phyloP scores from a whole-genome alignment of 1,140 invertebrate genomes.

The Hyles euphorbiae region DNA sequence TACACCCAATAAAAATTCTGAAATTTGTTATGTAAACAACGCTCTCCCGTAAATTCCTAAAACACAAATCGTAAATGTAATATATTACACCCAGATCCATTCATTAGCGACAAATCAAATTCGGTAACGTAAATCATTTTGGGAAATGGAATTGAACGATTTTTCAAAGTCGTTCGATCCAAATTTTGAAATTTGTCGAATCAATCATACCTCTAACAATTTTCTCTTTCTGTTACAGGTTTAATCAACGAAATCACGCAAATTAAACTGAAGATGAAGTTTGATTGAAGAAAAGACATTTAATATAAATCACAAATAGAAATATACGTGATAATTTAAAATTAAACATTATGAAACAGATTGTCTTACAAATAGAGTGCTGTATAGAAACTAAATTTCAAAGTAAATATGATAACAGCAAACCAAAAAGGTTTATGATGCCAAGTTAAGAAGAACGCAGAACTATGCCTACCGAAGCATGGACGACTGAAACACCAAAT shows the following conservation, averaged over 20 bases:
- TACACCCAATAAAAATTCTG: no score
- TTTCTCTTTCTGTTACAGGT: constrained; percentile 13
- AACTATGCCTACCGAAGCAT: constrained; percentile 58
- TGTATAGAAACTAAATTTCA: constrained; percentile 2
- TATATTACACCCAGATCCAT: no score
- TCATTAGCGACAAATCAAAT: no score
- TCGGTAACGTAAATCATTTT: no score
- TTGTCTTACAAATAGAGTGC: constrained; percentile 7
- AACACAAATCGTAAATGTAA: no score
- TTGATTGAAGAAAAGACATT: no score
- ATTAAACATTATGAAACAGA: constrained; percentile 24
- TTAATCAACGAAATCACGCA: not conserved
- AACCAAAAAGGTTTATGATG: constrained; percentile 52
- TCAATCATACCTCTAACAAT: constrained; percentile 1
- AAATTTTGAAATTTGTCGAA: no score
- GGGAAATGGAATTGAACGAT: no score
- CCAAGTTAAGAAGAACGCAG: constrained; percentile 38
- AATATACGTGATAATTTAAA: constrained; percentile 1
- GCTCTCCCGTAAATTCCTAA: no score
- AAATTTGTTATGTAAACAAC: no score
- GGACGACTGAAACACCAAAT: constrained; percentile 35
- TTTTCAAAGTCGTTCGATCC: no score
- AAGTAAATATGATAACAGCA: constrained; percentile 38
- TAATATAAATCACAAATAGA: not conserved
- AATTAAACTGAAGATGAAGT: not conserved